Evolutionary conservation across 2,888 invertebrate genomes (phyloP).

Genomic region (Resseliella maxima): DNA sequence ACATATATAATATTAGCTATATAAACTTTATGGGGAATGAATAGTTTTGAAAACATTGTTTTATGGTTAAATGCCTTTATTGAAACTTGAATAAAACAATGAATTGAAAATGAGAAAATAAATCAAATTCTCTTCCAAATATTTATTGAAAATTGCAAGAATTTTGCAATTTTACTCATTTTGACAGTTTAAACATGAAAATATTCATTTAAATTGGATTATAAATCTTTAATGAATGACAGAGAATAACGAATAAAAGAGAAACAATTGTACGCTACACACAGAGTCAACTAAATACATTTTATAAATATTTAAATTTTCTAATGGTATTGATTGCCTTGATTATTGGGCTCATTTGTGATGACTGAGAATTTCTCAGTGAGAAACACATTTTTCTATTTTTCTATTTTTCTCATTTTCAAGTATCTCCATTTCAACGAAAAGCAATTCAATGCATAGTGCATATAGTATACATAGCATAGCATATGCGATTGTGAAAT

Average conservation of each 20-base stretch:
- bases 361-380: too few relatives aligned
- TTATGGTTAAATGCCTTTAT: not conserved
- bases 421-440: not conserved
- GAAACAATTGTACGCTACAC: not conserved
- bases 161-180: not conserved
- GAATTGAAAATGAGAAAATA: not conserved
- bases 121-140: not conserved
- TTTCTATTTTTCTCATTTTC: not conserved
- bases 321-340: slow-evolving; percentile 24
- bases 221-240: not conserved
- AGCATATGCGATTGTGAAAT: not conserved
- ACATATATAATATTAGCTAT: too few relatives aligned
- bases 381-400: not conserved
- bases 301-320: slow-evolving; percentile 16
- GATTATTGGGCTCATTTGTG: not conserved
- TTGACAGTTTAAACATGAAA: not conserved
- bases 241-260: not conserved
- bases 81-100: not conserved
- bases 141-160: not conserved
- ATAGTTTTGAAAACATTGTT: too few relatives aligned
- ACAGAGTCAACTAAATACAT: not conserved
- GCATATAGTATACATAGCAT: not conserved
- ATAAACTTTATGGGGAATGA: too few relatives aligned
- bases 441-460: not conserved
- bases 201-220: not conserved